These are phyloP conservation scores for Zootermopsis nevadensis DNA, from an alignment of 2,888 invertebrate species.

Conservation along the genomic window DNA sequence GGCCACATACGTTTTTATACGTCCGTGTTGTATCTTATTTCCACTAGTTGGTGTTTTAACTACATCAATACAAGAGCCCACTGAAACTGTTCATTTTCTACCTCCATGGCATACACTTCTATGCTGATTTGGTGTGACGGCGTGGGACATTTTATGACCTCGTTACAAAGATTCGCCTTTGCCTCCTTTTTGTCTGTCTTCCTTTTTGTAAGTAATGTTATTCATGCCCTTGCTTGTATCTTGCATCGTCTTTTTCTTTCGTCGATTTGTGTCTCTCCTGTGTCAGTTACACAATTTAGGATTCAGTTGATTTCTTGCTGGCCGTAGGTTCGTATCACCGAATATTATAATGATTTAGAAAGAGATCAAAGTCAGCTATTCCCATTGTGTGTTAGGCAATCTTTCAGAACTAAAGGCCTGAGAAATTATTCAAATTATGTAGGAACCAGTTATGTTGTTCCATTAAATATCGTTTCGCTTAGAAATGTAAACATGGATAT, in stretches of 20 bases:
- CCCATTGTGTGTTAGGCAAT: too few species aligned
- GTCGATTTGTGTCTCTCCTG: neutral
- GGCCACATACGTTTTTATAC: constrained; percentile 2
- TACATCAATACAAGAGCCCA: constrained; percentile 5
- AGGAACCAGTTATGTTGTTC: too few species aligned
- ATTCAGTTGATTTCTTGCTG: neutral
- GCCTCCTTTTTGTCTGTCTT: constrained; percentile 23
- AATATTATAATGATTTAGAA: too few species aligned
- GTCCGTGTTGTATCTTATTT: constrained; percentile 44
- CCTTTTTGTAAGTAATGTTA: constrained; percentile 24
- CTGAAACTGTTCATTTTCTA: neutral
- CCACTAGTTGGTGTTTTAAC: constrained; percentile 40
- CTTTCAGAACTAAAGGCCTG: too few species aligned
- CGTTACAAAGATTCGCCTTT: constrained; percentile 49
- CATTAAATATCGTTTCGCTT: too few species aligned
- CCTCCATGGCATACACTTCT: neutral
- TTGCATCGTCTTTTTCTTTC: neutral
- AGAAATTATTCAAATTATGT: too few species aligned
- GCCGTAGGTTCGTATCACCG: too few species aligned
- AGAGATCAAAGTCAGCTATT: too few species aligned
- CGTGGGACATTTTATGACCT: constrained; percentile 51
- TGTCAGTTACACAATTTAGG: neutral
- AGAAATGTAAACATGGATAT: too few species aligned
- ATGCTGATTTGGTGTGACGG: constrained; percentile 40
- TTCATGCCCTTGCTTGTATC: constrained; percentile 15